Evolutionary conservation across 1,140 invertebrate species (phyloP).

Genomic region (Apolygus lucorum): DNA sequence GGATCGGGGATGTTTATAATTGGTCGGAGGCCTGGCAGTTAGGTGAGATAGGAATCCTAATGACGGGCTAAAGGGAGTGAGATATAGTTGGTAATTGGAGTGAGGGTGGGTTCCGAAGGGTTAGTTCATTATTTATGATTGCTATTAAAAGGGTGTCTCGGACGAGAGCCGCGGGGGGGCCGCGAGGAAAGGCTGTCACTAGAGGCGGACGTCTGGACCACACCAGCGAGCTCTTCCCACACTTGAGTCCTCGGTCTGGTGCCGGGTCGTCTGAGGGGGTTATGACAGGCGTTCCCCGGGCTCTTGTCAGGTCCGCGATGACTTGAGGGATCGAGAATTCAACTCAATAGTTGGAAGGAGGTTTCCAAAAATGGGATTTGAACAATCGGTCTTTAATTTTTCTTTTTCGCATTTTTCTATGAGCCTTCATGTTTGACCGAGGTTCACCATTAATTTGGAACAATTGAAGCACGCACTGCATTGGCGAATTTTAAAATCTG

Average conservation of each 20-base stretch:
- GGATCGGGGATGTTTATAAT: not conserved
- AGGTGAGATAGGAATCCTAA: not conserved
- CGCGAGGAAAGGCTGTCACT: not conserved
- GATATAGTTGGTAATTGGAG: constrained; percentile 18
- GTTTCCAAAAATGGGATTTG: too few relatives aligned
- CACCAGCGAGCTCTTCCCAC: not conserved
- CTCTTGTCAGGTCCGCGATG: too few relatives aligned
- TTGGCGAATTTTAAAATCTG: too few relatives aligned
- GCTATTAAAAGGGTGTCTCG: constrained; percentile 19
- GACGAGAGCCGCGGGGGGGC: not conserved
- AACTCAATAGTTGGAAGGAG: too few relatives aligned
- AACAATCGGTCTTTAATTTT: too few relatives aligned
- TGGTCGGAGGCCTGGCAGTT: not conserved
- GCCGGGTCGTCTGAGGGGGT: not conserved
- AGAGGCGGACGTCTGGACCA: not conserved
- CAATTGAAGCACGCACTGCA: too few relatives aligned
- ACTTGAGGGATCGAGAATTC: too few relatives aligned
- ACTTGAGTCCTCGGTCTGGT: not conserved
- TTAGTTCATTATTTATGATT: constrained; percentile 15
- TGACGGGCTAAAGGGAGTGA: not conserved
- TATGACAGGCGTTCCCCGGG: too few relatives aligned
- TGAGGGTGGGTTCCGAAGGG: constrained; percentile 1
- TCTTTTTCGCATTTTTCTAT: too few relatives aligned
- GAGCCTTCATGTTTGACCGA: too few relatives aligned
- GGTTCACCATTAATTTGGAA: too few relatives aligned